Evolutionary conservation across 2,888 invertebrate genomes (phyloP), one percentile per base, ranked within the genome.

Genomic region (Megamerina dolium): DNA sequence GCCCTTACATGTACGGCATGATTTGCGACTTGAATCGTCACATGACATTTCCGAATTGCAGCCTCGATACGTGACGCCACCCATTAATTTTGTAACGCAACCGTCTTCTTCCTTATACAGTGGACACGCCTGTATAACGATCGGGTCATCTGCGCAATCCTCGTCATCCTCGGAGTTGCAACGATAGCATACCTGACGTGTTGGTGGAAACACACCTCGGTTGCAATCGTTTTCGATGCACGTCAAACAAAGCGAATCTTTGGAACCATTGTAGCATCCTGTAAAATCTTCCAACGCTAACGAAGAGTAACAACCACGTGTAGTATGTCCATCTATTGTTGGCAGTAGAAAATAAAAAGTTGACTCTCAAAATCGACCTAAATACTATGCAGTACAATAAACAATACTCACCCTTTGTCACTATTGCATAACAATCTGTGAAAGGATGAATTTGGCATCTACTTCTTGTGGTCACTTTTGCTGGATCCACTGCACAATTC

Each of bases 1-100:
- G 2, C 5, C 19, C 0, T 21, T 10, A 17, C 60, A 60, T 27
- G 30, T 18, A 9, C 44, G 44, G 16, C 60, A 60, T 6, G 34
- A 45, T 41, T 51, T 55, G 3, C 36, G 37, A 5, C 39, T 40
- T 1, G 36, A 18, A 3, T 43, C 29, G 12, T 38, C 49, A 23
- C 60, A 60, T 5, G 23, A 33, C 5, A 57, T 14, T 37, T 57
- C 56, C 0, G 54, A 49, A 5, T 44, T 46, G 45, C 60, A 60
- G 9, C 43, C 60, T 2, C 60, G 56, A 30, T 40, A 38, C 3
- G 56, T 57, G n/a, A 45, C 37, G 17, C 50, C 53, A 5, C 50
- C 41, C 3, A 46, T 20, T 10, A 48, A 42, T 38, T 54, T 53
- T 2, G 50, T 54, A 9, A 57, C 49, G 10, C 60, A 60, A 10